These are phyloP conservation scores for Galagoides demidoff DNA, from an alignment of 2,797 vertebrate genomes.

Conservation along the genomic window DNA sequence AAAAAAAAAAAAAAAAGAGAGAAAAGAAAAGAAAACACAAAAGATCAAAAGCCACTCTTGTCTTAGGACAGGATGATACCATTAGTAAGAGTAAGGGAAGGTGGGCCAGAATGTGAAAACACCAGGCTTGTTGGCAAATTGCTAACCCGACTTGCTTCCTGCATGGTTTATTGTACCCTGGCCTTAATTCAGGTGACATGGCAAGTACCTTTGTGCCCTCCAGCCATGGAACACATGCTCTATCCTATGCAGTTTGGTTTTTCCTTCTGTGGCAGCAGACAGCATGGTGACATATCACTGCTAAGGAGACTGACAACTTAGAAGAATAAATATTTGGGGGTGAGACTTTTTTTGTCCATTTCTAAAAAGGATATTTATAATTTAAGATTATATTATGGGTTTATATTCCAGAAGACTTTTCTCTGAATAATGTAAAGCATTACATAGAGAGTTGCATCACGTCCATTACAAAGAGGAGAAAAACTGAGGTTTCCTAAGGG, in stretches of 20 bases:
- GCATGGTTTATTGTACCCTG: background rate
- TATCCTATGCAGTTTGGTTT: background rate
- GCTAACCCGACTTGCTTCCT: background rate
- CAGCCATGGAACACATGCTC: background rate
- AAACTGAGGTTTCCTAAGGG: background rate
- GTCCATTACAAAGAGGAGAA: constrained; percentile 39
- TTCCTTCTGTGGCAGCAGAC: constrained; percentile 12
- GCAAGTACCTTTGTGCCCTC: background rate
- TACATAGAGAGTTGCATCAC: background rate
- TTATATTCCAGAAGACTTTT: background rate
- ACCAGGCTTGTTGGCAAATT: background rate
- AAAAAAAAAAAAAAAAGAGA: background rate
- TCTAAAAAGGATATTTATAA: background rate
- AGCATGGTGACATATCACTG: constrained; percentile 19
- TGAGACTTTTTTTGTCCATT: constrained; percentile 10
- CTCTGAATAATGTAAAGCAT: constrained; percentile 9
- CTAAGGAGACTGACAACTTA: background rate
- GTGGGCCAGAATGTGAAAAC: background rate
- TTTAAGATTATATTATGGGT: background rate
- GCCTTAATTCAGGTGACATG: constrained; percentile 17
- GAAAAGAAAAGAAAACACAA: background rate
- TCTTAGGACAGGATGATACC: background rate
- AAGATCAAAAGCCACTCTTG: background rate
- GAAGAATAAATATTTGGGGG: background rate
- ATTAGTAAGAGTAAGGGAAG: background rate